Evolutionary conservation across 2,797 vertebrate genomes (phyloP).

Genomic region (Brachymystax lenok): DNA sequence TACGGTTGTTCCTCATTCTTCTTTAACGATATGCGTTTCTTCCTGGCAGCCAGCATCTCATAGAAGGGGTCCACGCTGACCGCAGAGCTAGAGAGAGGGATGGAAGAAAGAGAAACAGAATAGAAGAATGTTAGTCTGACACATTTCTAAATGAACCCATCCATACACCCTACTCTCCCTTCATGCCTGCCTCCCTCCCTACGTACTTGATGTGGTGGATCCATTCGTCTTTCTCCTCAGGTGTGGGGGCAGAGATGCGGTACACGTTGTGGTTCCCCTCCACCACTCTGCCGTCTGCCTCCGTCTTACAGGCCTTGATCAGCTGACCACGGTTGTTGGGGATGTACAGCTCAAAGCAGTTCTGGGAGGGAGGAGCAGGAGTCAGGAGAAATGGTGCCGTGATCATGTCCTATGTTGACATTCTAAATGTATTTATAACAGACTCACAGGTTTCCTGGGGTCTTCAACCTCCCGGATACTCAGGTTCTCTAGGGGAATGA

Average conservation of each 20-base stretch:
- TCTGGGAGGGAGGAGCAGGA: constrained; percentile 63
- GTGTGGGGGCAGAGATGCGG: constrained; percentile 90
- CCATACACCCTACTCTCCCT: not conserved
- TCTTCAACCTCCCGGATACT: constrained; percentile 96
- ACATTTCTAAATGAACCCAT: not conserved
- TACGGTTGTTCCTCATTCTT: constrained; percentile 88
- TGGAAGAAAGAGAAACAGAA: constrained; percentile 24
- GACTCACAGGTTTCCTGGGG: constrained; percentile 87
- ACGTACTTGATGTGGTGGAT: constrained; percentile 93
- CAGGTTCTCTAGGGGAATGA: constrained; percentile 93
- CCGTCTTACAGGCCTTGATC: constrained; percentile 89
- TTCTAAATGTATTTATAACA: not conserved
- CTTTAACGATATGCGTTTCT: constrained; percentile 94
- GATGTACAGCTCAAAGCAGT: constrained; percentile 95
- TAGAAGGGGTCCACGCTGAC: constrained; percentile 95
- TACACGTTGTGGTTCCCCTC: constrained; percentile 93
- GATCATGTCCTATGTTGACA: not conserved
- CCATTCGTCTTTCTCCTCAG: constrained; percentile 94
- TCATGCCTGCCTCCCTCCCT: not conserved
- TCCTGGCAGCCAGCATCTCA: constrained; percentile 92
- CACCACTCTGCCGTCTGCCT: constrained; percentile 90
- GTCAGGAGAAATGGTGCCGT: not conserved
- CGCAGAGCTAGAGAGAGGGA: constrained; percentile 77
- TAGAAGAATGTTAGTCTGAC: not conserved
- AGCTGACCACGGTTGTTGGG: constrained; percentile 96